Percentiles rank a stretch among this genome's conserved stretches.
phyloP scores from a whole-genome alignment of 2,113 vertebrate genomes.

The Ptyas mucosa region DNA sequence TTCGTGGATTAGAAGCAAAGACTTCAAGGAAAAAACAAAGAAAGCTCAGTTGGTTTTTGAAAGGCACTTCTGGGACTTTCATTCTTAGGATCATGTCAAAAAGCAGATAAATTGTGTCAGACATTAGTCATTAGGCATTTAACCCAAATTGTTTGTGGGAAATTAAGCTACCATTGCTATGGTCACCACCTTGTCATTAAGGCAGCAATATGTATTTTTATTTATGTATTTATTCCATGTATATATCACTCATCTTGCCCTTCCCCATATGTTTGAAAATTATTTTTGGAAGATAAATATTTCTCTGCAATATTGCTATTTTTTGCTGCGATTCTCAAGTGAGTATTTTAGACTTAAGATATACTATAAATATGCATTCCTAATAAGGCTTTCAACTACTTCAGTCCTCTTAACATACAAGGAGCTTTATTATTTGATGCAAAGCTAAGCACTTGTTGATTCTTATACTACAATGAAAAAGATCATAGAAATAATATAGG shows the following conservation, averaged over 20 bases:
- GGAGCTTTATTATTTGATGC: not conserved
- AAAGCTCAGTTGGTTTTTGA: not conserved
- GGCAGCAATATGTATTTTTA: not conserved
- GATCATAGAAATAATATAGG: not conserved
- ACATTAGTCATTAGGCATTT: not conserved
- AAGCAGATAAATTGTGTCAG: not conserved
- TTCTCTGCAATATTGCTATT: not conserved
- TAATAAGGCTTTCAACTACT: not conserved
- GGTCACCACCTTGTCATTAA: not conserved
- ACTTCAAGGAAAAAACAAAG: not conserved
- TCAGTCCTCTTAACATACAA: not conserved
- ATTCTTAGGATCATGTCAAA: not conserved
- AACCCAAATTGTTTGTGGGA: not conserved
- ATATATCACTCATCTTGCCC: not conserved
- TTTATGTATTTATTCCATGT: not conserved
- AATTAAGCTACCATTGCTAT: not conserved
- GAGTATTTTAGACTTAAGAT: not conserved
- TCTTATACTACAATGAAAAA: not conserved
- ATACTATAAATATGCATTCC: not conserved
- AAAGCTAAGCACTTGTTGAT: not conserved
- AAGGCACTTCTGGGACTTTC: not conserved
- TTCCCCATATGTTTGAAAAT: not conserved
- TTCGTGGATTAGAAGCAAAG: not conserved
- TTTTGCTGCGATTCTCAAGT: not conserved
- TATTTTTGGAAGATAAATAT: not conserved